Evolutionary conservation across 35 echinoderm and acorn worm genomes (phyloP).

Genomic region (Anneissia japonica): DNA sequence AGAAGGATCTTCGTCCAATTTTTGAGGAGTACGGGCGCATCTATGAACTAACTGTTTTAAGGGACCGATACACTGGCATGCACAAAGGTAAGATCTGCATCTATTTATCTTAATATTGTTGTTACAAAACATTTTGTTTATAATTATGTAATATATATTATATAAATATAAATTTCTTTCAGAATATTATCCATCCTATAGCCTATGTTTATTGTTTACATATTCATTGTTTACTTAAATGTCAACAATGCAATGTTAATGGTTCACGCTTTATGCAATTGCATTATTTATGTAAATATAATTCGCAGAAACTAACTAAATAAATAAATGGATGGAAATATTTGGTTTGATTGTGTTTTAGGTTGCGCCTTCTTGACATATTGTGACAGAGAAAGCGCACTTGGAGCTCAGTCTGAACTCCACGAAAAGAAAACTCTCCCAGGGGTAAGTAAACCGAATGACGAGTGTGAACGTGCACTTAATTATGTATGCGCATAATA

Average conservation of each 20-base stretch:
- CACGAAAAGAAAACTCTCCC: constrained; percentile 98
- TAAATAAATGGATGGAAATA: neutral
- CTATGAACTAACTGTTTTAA: constrained; percentile 93
- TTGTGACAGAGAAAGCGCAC: constrained; percentile 90
- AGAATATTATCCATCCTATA: no score
- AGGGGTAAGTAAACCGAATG: constrained; percentile 92
- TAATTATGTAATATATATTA: no score
- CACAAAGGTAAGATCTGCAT: constrained; percentile 76
- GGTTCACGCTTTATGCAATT: neutral
- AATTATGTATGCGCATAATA: no score
- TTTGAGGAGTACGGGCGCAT: constrained; percentile 89
- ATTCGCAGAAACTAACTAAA: no score
- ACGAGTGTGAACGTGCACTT: no score
- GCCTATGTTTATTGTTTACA: neutral
- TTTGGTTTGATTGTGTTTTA: constrained; percentile 13
- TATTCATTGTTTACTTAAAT: neutral
- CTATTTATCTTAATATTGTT: no score
- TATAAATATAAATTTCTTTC: no score
- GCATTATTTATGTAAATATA: neutral
- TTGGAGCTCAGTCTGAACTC: constrained; percentile 79
- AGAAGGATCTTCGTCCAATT: constrained; percentile 90
- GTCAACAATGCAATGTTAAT: neutral
- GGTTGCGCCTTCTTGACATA: constrained; percentile 98
- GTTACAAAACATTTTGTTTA: no score
- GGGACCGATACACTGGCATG: constrained; percentile 84